Conservation (phyloP, 2,888 invertebrate genomes). For the Heteromyza rotundicornis region DNA sequence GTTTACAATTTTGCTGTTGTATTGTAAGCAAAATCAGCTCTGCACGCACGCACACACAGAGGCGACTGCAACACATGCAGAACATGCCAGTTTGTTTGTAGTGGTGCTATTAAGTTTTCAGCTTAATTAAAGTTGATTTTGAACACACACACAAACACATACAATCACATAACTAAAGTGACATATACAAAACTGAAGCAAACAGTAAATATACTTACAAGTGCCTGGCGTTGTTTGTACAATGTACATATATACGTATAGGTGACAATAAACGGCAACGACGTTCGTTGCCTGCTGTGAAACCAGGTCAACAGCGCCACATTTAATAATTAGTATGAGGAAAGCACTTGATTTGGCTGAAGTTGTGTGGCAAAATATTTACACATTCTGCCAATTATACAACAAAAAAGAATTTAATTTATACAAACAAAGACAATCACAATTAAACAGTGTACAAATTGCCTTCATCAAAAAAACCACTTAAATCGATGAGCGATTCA, state of each 20-base stretch:
- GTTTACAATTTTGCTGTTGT: conserved; percentile 9
- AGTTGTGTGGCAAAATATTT: no score
- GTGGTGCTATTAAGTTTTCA: conserved; percentile 48
- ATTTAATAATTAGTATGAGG: no score
- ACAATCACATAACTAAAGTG: background rate
- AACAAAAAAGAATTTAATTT: no score
- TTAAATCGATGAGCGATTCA: no score
- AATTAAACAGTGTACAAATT: no score
- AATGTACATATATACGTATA: conserved; percentile 26
- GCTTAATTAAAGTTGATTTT: conserved; percentile 55
- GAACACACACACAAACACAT: background rate
- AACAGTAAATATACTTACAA: background rate
- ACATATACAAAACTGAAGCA: no score
- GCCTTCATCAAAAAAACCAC: no score
- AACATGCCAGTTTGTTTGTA: background rate
- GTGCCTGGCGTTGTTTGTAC: background rate
- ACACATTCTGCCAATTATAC: no score
- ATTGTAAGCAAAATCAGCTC: background rate
- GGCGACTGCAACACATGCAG: no score
- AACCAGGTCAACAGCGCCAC: conserved; percentile 36
- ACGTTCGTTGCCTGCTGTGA: no score
- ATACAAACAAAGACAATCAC: no score
- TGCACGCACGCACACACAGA: conserved; percentile 15
- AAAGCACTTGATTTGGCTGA: no score
- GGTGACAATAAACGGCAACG: conserved; percentile 39